Base-by-base conservation (phyloP, 1,140 invertebrate genomes). In the Caenorhabditis latens region DNA sequence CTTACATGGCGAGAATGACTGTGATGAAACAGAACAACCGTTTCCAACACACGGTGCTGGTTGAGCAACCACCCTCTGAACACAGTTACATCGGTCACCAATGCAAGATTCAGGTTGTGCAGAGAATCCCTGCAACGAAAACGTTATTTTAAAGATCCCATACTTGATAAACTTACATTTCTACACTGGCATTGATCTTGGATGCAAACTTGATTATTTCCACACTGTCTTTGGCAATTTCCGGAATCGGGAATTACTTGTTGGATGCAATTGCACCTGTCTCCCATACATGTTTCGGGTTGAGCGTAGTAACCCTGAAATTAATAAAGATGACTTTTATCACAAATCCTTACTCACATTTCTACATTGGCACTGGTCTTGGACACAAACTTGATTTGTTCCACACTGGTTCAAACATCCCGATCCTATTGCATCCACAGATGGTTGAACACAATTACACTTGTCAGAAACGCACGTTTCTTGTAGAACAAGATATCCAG, bases 371-470 rank as follows among this genome's bases (percentile, higher is more conserved):
- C 71, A 79, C 46, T 79, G 71, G 42, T 79, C 71, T 79, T 79
- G 71, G 50, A 79, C 14, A 32, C 71, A 79, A 24, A 79, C 46
- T 79, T 79, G 71, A 50, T 79, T 79, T n/a, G 16, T 79, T 21
- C 71, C 71, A n/a, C 71, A 79, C n/a, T 79, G 71, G 24, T 79
- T 79, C 46, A 50, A 9, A 11, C 71, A 79, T 1, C 71, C 71
- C 5, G 19, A n/a, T 5, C 43, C 46, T 2, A 79, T 53, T 0
- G 71, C 6, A 24, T 79, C 71, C 1, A 79, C 46, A 53, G 71
- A 79, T n/a, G 71, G 71, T 53, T 79, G 71, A 19, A 79, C 71
- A 50, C 71, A 79, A 50, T 79, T 79, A n/a, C 71, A 79, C 24
- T 53, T 48, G n/a, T 79, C 71, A 24, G 71, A 48, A 24, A 79